These are phyloP conservation scores for Haplochromis burtoni DNA, from an alignment of 2,113 vertebrate species.

Conservation along the genomic window DNA sequence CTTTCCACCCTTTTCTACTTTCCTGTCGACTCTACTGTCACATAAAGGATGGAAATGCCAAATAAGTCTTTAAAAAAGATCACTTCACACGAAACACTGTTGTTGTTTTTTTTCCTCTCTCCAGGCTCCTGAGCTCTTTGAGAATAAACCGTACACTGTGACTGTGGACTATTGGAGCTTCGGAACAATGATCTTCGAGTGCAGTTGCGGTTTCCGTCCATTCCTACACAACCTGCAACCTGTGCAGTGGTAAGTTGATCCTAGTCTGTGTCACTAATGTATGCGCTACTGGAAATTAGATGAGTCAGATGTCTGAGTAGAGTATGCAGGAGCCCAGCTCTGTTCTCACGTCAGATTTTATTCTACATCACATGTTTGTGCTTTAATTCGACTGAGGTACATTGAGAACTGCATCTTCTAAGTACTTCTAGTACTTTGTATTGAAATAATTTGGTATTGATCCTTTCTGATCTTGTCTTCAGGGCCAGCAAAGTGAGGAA, in stretches of 20 bases:
- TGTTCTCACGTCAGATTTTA: background rate
- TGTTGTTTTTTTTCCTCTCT: background rate
- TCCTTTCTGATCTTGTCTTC: background rate
- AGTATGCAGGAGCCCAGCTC: background rate
- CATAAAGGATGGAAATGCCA: background rate
- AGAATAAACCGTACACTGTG: slow-evolving; percentile 90
- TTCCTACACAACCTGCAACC: slow-evolving; percentile 96
- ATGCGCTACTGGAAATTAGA: background rate
- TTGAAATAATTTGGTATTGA: background rate
- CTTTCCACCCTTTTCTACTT: background rate
- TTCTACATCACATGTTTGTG: background rate
- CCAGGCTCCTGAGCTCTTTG: slow-evolving; percentile 96
- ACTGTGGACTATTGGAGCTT: slow-evolving; percentile 99
- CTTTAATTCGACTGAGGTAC: background rate
- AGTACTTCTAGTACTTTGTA: background rate
- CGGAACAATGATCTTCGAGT: slow-evolving; percentile 95
- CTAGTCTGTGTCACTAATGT: fast-evolving
- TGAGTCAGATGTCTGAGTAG: background rate
- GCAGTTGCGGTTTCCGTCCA: slow-evolving; percentile 91
- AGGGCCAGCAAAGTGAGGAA: slow-evolving; percentile 95
- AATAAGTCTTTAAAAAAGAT: background rate
- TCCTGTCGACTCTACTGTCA: background rate
- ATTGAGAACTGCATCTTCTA: background rate
- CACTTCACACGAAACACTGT: fast-evolving
- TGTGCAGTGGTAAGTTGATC: slow-evolving; percentile 83